phyloP scores from a whole-genome alignment of 1,140 invertebrate genomes.

The Uloborus diversus region DNA sequence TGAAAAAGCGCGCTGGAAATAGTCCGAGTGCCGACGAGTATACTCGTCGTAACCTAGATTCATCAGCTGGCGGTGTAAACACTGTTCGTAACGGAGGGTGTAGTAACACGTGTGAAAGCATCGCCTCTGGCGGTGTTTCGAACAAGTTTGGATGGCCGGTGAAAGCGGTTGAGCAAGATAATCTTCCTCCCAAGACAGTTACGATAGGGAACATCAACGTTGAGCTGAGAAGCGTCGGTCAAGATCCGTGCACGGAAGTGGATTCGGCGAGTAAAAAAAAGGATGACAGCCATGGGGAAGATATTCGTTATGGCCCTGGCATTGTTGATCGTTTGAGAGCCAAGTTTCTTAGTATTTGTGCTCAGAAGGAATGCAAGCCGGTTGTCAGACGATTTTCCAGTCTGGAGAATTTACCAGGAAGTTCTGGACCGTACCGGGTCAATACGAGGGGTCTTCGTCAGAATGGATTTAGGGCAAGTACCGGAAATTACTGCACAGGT shows the following conservation, averaged over 20 bases:
- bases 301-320: conserved; percentile 87
- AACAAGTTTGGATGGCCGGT: conserved; percentile 23
- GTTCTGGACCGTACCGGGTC: conserved; percentile 30
- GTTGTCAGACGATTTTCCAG: conserved; percentile 77
- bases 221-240: conserved; percentile 33
- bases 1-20: conserved; percentile 45
- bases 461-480: conserved; percentile 26
- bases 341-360: conserved; percentile 80
- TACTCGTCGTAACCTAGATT: conserved; percentile 46
- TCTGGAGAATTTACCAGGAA: conserved; percentile 82
- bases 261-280: not conserved
- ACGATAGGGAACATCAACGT: conserved; percentile 41
- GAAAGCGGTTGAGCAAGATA: conserved; percentile 31
- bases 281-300: conserved; percentile 66
- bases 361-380: conserved; percentile 72
- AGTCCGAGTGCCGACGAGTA: not conserved
- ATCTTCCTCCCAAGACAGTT: conserved; percentile 16
- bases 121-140: not conserved
- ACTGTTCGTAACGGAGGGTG: conserved; percentile 15
- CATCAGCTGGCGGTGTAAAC: conserved; percentile 20
- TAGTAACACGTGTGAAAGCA: conserved; percentile 13
- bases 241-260: not conserved
- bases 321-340: conserved; percentile 80
- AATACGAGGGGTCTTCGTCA: conserved; percentile 16
- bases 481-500: not conserved